phyloP scores from a whole-genome alignment of 2,888 invertebrate genomes.

The Eudasyphora cyanicolor region DNA sequence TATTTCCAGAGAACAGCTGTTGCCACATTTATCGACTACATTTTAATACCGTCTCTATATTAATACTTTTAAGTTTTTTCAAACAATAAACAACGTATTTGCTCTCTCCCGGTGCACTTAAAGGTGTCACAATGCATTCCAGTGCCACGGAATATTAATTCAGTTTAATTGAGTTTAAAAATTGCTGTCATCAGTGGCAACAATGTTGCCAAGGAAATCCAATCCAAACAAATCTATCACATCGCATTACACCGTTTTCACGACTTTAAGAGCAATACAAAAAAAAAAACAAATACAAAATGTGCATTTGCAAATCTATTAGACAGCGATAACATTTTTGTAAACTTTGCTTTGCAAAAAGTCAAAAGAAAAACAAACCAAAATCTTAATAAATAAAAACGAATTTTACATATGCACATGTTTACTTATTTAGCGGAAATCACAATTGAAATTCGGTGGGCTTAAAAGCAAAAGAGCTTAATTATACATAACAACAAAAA shows the following conservation, averaged over 20 bases:
- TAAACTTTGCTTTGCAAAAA: no score
- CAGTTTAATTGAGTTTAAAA: conserved; percentile 51
- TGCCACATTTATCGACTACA: no score
- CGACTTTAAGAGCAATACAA: neutral
- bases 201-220: conserved; percentile 8
- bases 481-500: no score
- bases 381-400: neutral
- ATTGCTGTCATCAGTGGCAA: conserved; percentile 32
- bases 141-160: conserved; percentile 20
- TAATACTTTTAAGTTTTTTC: neutral
- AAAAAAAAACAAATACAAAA: neutral
- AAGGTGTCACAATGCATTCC: neutral
- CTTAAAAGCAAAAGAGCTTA: neutral
- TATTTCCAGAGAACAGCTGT: no score
- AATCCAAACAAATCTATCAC: conserved; percentile 48
- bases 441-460: neutral
- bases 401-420: neutral
- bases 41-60: no score
- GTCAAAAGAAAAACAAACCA: neutral
- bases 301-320: neutral
- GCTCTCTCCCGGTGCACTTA: neutral
- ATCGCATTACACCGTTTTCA: conserved; percentile 31
- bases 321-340: neutral
- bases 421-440: neutral
- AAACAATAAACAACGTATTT: neutral